Evolutionary conservation across 2,113 vertebrate genomes (phyloP).

Genomic region (Psettodes erumei): DNA sequence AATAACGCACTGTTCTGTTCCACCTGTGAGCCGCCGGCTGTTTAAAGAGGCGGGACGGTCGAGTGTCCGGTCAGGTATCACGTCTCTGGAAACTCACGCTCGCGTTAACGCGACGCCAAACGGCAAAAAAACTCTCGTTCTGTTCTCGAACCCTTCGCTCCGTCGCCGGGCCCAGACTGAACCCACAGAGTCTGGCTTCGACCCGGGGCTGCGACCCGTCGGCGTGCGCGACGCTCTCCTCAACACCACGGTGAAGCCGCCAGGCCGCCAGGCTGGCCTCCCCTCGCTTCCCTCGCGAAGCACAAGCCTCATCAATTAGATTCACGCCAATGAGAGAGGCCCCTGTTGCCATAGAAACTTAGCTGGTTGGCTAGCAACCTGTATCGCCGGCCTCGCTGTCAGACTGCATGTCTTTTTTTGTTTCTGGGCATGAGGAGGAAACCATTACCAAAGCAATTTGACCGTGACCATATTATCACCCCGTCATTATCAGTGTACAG

Average conservation of each 20-base stretch:
- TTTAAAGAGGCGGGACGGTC: background rate
- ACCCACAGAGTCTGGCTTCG: background rate
- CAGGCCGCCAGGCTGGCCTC: background rate
- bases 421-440: conserved; percentile 1
- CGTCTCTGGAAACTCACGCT: no score
- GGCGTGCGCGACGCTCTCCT: no score
- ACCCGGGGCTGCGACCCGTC: no score
- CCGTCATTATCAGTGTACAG: background rate
- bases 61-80: no score
- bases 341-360: conserved; percentile 73
- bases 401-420: conserved; percentile 28
- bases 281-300: conserved; percentile 26
- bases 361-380: conserved; percentile 59
- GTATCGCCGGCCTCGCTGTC: conserved; percentile 18
- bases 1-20: background rate
- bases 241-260: no score
- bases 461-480: background rate
- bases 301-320: conserved; percentile 44
- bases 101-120: no score
- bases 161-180: background rate
- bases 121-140: no score
- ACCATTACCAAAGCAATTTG: background rate
- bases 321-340: conserved; percentile 31
- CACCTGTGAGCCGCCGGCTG: background rate
- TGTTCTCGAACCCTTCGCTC: background rate